These are phyloP conservation scores for Lasius platythorax DNA, from an alignment of 2,888 invertebrate species.

Conservation along the genomic window DNA sequence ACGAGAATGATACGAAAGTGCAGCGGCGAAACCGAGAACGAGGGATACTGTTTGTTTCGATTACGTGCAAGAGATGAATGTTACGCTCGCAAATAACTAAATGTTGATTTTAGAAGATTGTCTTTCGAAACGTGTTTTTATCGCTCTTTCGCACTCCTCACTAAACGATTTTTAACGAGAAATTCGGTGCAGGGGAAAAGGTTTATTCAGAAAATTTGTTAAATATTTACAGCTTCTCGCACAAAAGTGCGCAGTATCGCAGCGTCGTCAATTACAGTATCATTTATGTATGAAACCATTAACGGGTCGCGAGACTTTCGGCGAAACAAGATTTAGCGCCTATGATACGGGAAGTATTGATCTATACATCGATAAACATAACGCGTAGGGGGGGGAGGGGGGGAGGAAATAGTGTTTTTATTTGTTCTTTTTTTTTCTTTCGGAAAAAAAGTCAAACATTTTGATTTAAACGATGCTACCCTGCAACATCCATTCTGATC, in stretches of 20 bases:
- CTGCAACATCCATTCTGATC: slow-evolving; percentile 68
- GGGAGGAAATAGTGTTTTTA: slow-evolving; percentile 27
- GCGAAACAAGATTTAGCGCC: slow-evolving; percentile 18
- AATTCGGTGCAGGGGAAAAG: slow-evolving; percentile 7
- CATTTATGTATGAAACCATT: slow-evolving; percentile 21
- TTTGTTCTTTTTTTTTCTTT: slow-evolving; percentile 24
- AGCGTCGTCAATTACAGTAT: slow-evolving; percentile 19
- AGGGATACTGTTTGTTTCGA: slow-evolving; percentile 52
- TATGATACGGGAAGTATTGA: slow-evolving; percentile 17
- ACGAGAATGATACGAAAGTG: neutral
- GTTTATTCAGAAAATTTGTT: slow-evolving; percentile 48
- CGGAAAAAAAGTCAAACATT: slow-evolving; percentile 52
- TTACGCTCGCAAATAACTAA: slow-evolving; percentile 49
- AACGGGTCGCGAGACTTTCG: slow-evolving; percentile 7
- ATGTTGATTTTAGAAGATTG: slow-evolving; percentile 55
- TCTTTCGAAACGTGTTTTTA: slow-evolving; percentile 46
- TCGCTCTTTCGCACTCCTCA: slow-evolving; percentile 37
- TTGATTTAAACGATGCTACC: slow-evolving; percentile 68
- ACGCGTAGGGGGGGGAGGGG: neutral
- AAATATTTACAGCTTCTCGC: slow-evolving; percentile 27
- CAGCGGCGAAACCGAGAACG: neutral
- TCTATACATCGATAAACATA: slow-evolving; percentile 37
- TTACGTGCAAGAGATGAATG: slow-evolving; percentile 47
- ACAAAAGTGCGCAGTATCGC: slow-evolving; percentile 5
- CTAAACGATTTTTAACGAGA: slow-evolving; percentile 47